Percentiles rank a stretch among this genome's conserved stretches.
These are phyloP conservation scores for Cynodonichthys magdalenae DNA, from an alignment of 2,797 vertebrate species.

Conservation along the genomic window DNA sequence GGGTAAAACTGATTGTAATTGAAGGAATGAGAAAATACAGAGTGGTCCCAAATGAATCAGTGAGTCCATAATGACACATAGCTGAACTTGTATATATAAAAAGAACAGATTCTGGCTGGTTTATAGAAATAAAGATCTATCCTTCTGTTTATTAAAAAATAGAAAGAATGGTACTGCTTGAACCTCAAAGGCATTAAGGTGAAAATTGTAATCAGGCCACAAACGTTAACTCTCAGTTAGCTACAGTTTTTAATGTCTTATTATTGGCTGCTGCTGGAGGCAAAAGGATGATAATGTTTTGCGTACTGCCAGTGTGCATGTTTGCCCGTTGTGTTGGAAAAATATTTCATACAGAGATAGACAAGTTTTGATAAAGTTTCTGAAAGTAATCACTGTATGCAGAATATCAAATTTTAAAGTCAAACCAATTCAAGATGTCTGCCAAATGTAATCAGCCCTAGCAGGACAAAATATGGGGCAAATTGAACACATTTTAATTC, in stretches of 20 bases:
- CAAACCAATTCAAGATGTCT: too few relatives aligned
- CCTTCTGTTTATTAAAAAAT: not conserved
- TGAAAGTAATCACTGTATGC: too few relatives aligned
- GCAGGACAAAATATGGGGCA: too few relatives aligned
- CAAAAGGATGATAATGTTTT: too few relatives aligned
- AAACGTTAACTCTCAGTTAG: slow-evolving; percentile 17
- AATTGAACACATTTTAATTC: too few relatives aligned
- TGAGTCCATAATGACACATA: slow-evolving; percentile 1
- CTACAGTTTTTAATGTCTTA: not conserved
- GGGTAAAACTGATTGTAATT: slow-evolving; percentile 31
- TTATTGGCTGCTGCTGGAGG: too few relatives aligned
- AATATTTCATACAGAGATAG: too few relatives aligned
- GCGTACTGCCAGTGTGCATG: too few relatives aligned
- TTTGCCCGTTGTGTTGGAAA: too few relatives aligned
- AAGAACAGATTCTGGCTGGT: slow-evolving; percentile 2
- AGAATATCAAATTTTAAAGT: too few relatives aligned
- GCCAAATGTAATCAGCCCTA: too few relatives aligned
- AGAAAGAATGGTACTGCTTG: not conserved
- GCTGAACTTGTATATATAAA: slow-evolving; percentile 11
- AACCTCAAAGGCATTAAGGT: slow-evolving; percentile 3
- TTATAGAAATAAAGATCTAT: slow-evolving; percentile 2
- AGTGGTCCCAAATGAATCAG: slow-evolving; percentile 46
- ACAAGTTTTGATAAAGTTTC: too few relatives aligned
- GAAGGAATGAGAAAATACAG: slow-evolving; percentile 10
- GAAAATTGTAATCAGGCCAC: slow-evolving; percentile 2